Base-by-base conservation (phyloP, 2,113 vertebrate species). In the Anoplopoma fimbria region DNA sequence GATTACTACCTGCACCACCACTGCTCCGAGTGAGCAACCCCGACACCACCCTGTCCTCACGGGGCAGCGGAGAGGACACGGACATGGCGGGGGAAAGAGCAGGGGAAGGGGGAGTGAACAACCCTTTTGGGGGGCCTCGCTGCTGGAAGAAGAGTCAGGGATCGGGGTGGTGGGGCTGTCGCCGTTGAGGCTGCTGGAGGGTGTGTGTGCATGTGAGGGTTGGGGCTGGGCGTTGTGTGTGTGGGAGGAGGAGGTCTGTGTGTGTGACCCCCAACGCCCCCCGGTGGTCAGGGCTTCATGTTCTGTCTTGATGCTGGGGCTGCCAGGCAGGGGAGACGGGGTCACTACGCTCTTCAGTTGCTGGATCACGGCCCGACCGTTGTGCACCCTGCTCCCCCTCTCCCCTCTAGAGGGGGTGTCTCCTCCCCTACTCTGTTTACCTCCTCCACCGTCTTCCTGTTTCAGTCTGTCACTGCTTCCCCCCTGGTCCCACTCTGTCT, bases 261-360 rank as follows among this genome's bases (percentile, higher is more conserved):
- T 88, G 91, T 86, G 91, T 45, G 92, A 78, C 10, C 89, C 92
- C 96, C 96, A 96, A 68, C 87, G 94, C 29, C 92, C 90, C 69
- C 88, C 93, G 0, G 74, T 71, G 87, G 84, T 74, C 73, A 93
- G 89, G 78, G 81, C 85, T 27, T 95, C 94, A 4, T 94, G 94
- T 84, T 96, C 96, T 10, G 95, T 96, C 83, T 96, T 96, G 72
- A 96, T 93, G 83, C 90, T 89, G 25, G 94, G 91, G 27, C 83
- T 90, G 5, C 90, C 33, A 0, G 92, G 85, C 85, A 92, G 74
- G 6, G 92, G 34, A 17, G 93, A 82, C 9, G 89, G 91, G 71
- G 88, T 88, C 65, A 92, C 90, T 0, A 88, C 89, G 12, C 87
- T 95, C 90, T 94, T 89, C 1, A 94, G 71, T 4, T 87, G 93